phyloP scores from a whole-genome alignment of 92 coral and sea anemone species.

The Virgularia gustaviana region DNA sequence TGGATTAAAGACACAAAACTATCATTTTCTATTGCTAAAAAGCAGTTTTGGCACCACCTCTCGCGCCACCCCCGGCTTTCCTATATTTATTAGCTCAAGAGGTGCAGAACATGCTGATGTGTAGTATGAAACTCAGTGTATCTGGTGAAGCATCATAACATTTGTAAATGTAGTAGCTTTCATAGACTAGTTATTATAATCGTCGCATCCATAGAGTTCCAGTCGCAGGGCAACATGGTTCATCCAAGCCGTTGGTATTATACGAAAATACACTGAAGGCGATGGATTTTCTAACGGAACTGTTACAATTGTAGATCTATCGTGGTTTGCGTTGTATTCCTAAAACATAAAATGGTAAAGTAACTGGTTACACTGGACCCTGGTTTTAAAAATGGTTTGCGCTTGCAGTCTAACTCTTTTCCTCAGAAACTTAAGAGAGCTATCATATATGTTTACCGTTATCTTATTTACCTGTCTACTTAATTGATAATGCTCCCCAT shows the following conservation, averaged over 20 bases:
- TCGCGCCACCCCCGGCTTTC: no score
- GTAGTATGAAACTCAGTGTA: no score
- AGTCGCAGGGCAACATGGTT: slow-evolving; percentile 11
- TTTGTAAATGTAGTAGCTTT: no score
- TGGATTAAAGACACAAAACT: no score
- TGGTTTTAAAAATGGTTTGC: no score
- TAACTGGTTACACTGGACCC: neutral
- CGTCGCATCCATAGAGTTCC: slow-evolving; percentile 18
- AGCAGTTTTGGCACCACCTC: no score
- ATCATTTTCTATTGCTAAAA: no score
- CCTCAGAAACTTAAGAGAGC: neutral
- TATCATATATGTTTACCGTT: neutral
- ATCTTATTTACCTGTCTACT: neutral
- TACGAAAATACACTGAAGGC: slow-evolving; percentile 27
- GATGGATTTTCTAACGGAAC: slow-evolving; percentile 17
- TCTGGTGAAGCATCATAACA: no score
- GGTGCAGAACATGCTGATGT: no score
- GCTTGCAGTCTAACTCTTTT: neutral
- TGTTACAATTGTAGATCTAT: slow-evolving; percentile 26
- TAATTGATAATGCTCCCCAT: slow-evolving; percentile 3
- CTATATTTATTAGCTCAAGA: no score
- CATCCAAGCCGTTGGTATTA: slow-evolving; percentile 14
- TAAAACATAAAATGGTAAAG: neutral
- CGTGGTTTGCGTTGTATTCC: slow-evolving; percentile 25
- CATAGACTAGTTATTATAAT: slow-evolving; percentile 1